These are phyloP conservation scores for Bucco capensis DNA, from an alignment of 2,113 vertebrate species.

Conservation along the genomic window DNA sequence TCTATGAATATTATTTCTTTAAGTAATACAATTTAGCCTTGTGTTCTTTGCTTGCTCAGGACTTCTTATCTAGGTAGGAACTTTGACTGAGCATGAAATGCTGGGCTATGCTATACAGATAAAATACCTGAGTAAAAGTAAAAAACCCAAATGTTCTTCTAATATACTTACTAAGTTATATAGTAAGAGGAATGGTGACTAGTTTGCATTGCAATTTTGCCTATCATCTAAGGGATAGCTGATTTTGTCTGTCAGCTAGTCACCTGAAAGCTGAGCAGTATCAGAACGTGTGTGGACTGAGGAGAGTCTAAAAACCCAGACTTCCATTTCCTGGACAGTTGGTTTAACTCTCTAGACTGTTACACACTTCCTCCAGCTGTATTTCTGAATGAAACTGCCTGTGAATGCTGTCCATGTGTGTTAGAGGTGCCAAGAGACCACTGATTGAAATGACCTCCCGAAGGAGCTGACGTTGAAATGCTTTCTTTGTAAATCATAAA, in stretches of 20 bases:
- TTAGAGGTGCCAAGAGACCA: neutral
- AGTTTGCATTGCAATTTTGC: neutral
- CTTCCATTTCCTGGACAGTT: neutral
- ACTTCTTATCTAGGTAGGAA: neutral
- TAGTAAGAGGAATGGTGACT: neutral
- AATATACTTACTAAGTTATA: neutral
- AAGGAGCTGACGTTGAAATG: neutral
- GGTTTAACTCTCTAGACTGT: constrained; percentile 17
- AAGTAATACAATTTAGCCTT: neutral
- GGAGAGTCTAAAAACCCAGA: constrained; percentile 6
- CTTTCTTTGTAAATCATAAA: constrained; percentile 51
- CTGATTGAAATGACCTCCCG: neutral
- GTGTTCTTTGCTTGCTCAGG: neutral
- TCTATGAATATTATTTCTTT: neutral
- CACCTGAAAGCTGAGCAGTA: neutral
- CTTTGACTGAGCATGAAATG: neutral
- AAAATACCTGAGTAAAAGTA: neutral
- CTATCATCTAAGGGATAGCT: neutral
- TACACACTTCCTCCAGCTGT: constrained; percentile 40
- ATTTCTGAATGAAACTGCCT: constrained; percentile 25
- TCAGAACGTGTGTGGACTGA: neutral
- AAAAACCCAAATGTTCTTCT: neutral
- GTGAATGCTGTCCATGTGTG: constrained; percentile 11
- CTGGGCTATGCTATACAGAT: neutral
- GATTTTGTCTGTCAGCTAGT: neutral